Evolutionary conservation across 2,888 invertebrate species (phyloP).

Genomic region (Baronia brevicornis): DNA sequence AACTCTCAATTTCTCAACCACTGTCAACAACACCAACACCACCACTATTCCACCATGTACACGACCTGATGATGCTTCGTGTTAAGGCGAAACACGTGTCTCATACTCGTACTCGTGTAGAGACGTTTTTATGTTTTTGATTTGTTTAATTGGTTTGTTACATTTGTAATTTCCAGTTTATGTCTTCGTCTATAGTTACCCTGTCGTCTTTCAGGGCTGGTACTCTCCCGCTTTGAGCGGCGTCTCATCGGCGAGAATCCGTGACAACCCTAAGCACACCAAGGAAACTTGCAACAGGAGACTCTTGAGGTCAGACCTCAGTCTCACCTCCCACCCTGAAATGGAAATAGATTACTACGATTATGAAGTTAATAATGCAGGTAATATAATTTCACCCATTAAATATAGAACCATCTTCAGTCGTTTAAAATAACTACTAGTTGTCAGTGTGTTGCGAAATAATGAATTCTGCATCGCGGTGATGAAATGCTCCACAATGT

Average conservation of each 20-base stretch:
- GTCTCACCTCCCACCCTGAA: constrained; percentile 84
- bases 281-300: constrained; percentile 87
- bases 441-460: too few species aligned
- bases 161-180: background rate
- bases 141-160: background rate
- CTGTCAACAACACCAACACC: too few species aligned
- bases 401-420: too few species aligned
- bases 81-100: too few species aligned
- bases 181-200: too few species aligned
- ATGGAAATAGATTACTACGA: constrained; percentile 92
- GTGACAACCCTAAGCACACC: constrained; percentile 82
- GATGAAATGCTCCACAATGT: too few species aligned
- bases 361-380: constrained; percentile 87
- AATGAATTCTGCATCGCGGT: too few species aligned
- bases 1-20: too few species aligned
- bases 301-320: constrained; percentile 82
- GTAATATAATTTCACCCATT: constrained; percentile 27
- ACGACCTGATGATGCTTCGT: too few species aligned
- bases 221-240: constrained; percentile 82
- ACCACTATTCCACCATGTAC: too few species aligned
- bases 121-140: background rate
- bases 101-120: too few species aligned
- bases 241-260: constrained; percentile 79
- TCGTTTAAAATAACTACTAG: too few species aligned
- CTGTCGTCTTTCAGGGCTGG: constrained; percentile 72